phyloP scores from a whole-genome alignment of 2,797 vertebrate species.

The Huso huso region DNA sequence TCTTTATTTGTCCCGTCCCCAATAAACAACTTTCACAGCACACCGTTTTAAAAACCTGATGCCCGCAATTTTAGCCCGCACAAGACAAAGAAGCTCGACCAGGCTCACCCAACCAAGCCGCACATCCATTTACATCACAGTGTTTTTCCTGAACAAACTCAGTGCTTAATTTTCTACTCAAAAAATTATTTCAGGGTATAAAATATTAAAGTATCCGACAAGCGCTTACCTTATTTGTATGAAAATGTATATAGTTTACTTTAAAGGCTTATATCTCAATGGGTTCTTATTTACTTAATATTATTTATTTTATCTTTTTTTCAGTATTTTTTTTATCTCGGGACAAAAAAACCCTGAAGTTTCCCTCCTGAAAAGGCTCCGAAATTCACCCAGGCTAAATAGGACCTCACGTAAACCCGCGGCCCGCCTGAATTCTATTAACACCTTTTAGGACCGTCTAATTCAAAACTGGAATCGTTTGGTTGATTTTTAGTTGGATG shows the following conservation, averaged over 20 bases:
- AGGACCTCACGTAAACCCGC: constrained; percentile 37
- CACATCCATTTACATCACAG: constrained; percentile 46
- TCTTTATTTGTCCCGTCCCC: too few relatives aligned
- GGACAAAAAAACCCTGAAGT: constrained; percentile 67
- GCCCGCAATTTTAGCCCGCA: constrained; percentile 26
- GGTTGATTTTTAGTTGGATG: too few relatives aligned
- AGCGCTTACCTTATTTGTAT: constrained; percentile 30
- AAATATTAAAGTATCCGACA: neutral
- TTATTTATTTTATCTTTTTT: too few relatives aligned
- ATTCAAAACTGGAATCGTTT: too few relatives aligned
- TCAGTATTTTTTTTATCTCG: constrained; percentile 41
- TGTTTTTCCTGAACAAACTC: constrained; percentile 35
- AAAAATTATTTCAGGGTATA: too few relatives aligned
- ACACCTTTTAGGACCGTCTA: too few relatives aligned
- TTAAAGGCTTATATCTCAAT: constrained; percentile 37
- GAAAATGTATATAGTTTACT: constrained; percentile 21
- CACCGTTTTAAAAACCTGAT: too few relatives aligned
- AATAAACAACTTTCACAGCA: too few relatives aligned
- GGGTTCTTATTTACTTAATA: constrained; percentile 5
- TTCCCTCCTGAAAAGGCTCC: constrained; percentile 72
- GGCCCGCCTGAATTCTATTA: constrained; percentile 18
- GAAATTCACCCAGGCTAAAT: constrained; percentile 60
- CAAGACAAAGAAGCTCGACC: constrained; percentile 58
- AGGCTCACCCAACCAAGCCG: constrained; percentile 33
- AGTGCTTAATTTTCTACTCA: constrained; percentile 41